Base-by-base conservation (phyloP, 2,113 vertebrate genomes). In the Lonchura striata region DNA sequence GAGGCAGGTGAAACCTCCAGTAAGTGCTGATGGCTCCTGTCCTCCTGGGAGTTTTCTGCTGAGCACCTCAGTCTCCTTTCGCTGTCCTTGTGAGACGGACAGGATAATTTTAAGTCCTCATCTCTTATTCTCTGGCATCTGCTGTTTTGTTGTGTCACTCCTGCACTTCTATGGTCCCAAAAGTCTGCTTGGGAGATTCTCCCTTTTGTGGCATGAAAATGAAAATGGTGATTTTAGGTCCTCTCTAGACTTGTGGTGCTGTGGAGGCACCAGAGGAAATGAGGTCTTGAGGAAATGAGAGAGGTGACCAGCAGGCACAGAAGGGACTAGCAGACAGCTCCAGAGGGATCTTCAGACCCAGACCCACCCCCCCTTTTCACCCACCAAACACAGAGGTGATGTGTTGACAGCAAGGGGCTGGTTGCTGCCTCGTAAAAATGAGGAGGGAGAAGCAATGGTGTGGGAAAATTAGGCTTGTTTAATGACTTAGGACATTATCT, bases 81-180 rank as follows among this genome's bases (percentile, higher is more conserved):
- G n/a, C 15, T 47, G 49, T 23, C 46, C 27, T 57, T 56, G 28
- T 2, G 4, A 18, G 41, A 31, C 0, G 0, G n/a, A 39, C 12
- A 19, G 17, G 37, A 61, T 1, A 35, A 59, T 69, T 82, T 47
- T 52, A 82, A 24, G 20, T 42, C n/a, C 28, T 78, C 2, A 1
- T 47, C 21, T 69, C 31, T 82, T 63, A 41, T 27, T 10, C 28
- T 71, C 24, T 2, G 6, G 44, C 30, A 23, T 52, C 16, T 65
- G 2, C 35, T 57, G 17, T 50, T 74, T 47, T 47, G 20, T 35
- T 31, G 7, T 46, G 37, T 61, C 31, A 30, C 13, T 39, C 19
- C 23, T n/a, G n/a, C 41, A 28, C 10, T 72, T 41, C 46, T 76
- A 64, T 64, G 23, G 35, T 31, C 27, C 39, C 39, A 39, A 76